Evolutionary conservation across 2,797 vertebrate species (phyloP), one percentile per base, ranked within the genome.

Genomic region (Mormyrus proboscirostris): DNA sequence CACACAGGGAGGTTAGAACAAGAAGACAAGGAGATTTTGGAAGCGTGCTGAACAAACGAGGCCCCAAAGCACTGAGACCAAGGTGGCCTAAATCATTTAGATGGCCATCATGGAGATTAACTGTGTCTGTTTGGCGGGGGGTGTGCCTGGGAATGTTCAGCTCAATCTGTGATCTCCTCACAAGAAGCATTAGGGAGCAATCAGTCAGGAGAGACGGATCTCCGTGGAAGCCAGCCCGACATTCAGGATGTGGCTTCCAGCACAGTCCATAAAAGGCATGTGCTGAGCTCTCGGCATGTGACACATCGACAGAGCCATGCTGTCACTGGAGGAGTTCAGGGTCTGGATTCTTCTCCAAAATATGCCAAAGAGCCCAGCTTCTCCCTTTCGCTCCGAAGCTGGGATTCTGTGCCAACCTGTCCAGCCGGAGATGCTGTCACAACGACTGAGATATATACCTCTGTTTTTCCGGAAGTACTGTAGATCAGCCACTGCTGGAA

Each of bases 31-130:
- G 9, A 84, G 82, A 50, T 84, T 84, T 84, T 22, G 47, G 47
- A 84, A 47, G 10, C 22, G 8, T 25, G 73, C 82, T 50, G 82
- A 84, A 84, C 41, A 84, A 50, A 50, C 22, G n/a, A 19, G 41
- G 41, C 82, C n/a, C 41, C 9, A 50, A 14, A 49, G 82, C 82
- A 47, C 9, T 50, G n/a, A 84, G 8, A 84, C 9, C 41, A 49
- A 10, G n/a, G 41, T 50, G 47, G 82, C n/a, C 82, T 84, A 84
- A 84, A 84, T 49, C 82, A 19, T 84, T 84, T 25, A 50, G 41
- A 84, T 84, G 82, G 82, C 47, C 82, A 84, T 84, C 82, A 84
- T 47, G 44, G 82, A 84, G 82, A 84, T 84, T 84, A 84, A 84
- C 82, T 84, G 82, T 47, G 22, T 22, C 82, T 84, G 82, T 50